Evolutionary conservation across 2,113 vertebrate genomes (phyloP), one percentile per base, ranked within the genome.

Genomic region (Tragelaphus buxtoni): DNA sequence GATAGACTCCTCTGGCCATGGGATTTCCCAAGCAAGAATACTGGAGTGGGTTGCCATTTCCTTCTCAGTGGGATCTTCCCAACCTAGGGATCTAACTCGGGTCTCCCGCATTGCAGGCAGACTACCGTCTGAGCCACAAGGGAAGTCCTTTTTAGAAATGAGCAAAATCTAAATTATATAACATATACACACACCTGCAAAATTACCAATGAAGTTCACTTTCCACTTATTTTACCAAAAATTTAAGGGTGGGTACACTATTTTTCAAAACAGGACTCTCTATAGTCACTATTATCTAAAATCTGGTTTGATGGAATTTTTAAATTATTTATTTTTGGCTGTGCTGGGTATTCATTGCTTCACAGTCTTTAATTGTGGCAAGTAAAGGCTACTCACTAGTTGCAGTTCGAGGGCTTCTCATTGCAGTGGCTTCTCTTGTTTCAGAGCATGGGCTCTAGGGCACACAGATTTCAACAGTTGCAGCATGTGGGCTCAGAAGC

Each of bases 261-360:
- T 51, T 96, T n/a, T 93, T 93, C 80, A 28, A 90, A 96, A 93
- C 4, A 51, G 35, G 89, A 26, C 30, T 49, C 28, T 90, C 77
- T 56, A 9, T 42, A 39, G 17, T 69, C 20, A 42, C 39, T 49
- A 17, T 80, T 69, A 53, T 10, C 69, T 51, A 86, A 85, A 86
- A 24, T 72, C 18, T 32, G 5, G 22, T 63, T 93, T 83, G 65
- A n/a, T 58, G 77, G 65, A 45, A 53, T 20, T 49, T 72, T 42
- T 7, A 69, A 69, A 72, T 42, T 24, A 42, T 72, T 42, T 42
- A 72, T 24, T 72, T 72, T 24, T 42, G 22, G 22, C 22, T 74
- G 69, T 74, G 69, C 69, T 26, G 69, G 39, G 39, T 74, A 7
- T 26, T 42, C 35, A 42, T 42, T 26, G 22, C 69, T 7, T 22